phyloP scores from a whole-genome alignment of 2,113 vertebrate species.

The Cynopterus brachyotis region DNA sequence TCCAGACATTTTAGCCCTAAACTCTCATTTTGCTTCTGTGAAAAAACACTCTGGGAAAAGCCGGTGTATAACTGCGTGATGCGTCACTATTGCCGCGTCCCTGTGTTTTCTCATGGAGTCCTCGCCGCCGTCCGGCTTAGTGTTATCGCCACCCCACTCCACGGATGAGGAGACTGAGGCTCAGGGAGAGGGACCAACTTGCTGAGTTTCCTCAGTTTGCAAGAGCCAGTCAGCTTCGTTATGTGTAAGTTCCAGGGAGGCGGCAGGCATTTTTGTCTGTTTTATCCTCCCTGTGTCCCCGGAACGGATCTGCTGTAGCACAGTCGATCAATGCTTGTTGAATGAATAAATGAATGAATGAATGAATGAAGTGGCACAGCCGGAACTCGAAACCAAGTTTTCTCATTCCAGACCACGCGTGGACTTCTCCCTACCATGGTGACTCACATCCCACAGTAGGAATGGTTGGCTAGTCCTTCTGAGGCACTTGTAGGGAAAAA shows the following conservation, averaged over 20 bases:
- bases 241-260: too few species aligned
- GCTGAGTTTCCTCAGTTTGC: neutral
- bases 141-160: neutral
- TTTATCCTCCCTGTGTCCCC: neutral
- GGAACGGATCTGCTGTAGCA: too few species aligned
- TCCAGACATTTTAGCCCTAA: neutral
- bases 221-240: neutral
- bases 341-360: rapidly evolving
- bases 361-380: neutral
- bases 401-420: rapidly evolving
- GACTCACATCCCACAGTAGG: neutral
- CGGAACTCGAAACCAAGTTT: neutral
- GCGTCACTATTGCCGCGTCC: neutral
- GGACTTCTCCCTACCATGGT: too few species aligned
- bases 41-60: neutral
- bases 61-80: neutral
- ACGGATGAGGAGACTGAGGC: neutral
- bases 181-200: neutral
- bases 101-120: neutral
- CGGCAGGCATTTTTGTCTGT: neutral
- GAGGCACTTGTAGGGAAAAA: neutral
- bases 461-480: neutral
- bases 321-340: too few species aligned
- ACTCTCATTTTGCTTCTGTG: neutral
- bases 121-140: neutral